phyloP scores from a whole-genome alignment of 2,797 vertebrate genomes.

The Malacoctenus gilli region DNA sequence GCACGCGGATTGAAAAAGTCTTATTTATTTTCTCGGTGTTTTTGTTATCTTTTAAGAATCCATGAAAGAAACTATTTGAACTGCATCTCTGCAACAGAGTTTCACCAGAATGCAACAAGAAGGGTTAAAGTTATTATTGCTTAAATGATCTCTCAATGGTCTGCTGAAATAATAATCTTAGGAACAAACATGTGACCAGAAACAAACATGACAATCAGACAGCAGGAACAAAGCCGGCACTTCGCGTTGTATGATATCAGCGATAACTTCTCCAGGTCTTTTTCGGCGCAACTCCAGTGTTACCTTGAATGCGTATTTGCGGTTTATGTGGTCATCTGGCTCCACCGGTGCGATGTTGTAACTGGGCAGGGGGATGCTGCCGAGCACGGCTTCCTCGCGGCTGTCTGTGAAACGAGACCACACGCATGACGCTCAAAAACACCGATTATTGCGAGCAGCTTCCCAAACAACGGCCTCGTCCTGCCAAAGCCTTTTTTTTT shows the following conservation, averaged over 20 bases:
- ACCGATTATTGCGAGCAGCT: constrained; percentile 9
- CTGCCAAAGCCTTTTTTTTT: constrained; percentile 32
- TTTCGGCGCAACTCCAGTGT: constrained; percentile 32
- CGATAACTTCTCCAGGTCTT: constrained; percentile 2
- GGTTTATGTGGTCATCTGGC: constrained; percentile 93
- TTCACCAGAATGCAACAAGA: no score
- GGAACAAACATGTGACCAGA: no score
- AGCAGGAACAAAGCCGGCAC: no score
- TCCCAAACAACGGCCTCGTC: constrained; percentile 27
- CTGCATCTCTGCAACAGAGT: no score
- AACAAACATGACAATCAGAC: no score
- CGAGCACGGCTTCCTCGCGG: constrained; percentile 93
- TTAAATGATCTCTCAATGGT: no score
- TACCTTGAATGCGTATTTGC: constrained; percentile 99
- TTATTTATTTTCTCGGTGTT: no score
- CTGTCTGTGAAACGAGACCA: constrained; percentile 85
- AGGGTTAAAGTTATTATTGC: no score
- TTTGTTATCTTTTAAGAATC: no score
- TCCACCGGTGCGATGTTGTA: constrained; percentile 92
- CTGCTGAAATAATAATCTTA: no score
- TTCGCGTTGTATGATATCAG: background rate
- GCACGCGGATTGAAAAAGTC: no score
- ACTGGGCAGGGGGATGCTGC: constrained; percentile 96
- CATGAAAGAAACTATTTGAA: no score
- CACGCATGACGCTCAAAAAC: background rate